Conservation (phyloP, 1,140 invertebrate genomes). For the Meteorus sp. region DNA sequence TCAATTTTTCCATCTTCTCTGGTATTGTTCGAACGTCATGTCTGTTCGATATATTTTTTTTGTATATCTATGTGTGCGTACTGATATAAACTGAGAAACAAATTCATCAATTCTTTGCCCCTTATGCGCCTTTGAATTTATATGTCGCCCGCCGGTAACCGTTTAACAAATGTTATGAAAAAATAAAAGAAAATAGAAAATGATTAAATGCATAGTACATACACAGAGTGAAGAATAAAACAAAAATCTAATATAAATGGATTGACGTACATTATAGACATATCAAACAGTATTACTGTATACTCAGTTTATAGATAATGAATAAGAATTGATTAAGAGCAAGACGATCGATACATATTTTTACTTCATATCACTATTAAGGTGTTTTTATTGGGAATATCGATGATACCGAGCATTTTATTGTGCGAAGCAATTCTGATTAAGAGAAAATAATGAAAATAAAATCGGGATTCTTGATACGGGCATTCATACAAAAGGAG, state of each 20-base stretch:
- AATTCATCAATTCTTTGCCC: neutral
- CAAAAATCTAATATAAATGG: conserved; percentile 41
- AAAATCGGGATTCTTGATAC: conserved; percentile 33
- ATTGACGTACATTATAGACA: conserved; percentile 51
- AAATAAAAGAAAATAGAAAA: no score
- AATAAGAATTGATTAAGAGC: conserved; percentile 24
- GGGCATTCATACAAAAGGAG: conserved; percentile 35
- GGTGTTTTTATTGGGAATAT: conserved; percentile 18
- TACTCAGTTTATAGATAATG: conserved; percentile 46
- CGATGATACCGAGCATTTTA: conserved; percentile 6
- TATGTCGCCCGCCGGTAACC: conserved; percentile 14
- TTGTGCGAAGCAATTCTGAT: conserved; percentile 5
- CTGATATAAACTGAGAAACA: conserved; percentile 16
- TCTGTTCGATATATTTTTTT: neutral
- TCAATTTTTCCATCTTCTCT: neutral
- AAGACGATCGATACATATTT: conserved; percentile 41
- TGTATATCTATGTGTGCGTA: conserved; percentile 28
- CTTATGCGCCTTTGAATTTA: neutral
- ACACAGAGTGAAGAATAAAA: conserved; percentile 22
- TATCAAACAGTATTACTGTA: conserved; percentile 58
- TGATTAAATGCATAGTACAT: no score
- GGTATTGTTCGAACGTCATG: no score
- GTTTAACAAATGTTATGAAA: conserved; percentile 23
- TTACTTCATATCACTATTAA: conserved; percentile 49
- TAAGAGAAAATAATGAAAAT: conserved; percentile 17